phyloP scores from a whole-genome alignment of 2,888 invertebrate species.

The Ectemnius lituratus region DNA sequence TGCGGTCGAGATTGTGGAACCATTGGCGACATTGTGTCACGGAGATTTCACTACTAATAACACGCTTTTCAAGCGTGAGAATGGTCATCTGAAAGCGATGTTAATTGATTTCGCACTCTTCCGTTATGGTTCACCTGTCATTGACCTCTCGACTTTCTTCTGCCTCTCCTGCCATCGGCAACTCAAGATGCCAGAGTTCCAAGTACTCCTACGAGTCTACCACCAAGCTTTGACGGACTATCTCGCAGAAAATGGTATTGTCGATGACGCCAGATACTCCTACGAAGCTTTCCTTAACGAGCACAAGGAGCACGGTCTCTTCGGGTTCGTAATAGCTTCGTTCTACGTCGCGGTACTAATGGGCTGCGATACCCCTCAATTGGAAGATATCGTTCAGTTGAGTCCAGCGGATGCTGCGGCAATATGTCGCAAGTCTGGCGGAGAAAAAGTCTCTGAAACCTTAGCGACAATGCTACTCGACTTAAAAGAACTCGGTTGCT shows the following conservation, averaged over 20 bases:
- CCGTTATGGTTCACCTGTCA: slow-evolving; percentile 64
- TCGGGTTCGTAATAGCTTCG: slow-evolving; percentile 62
- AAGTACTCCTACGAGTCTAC: slow-evolving; percentile 61
- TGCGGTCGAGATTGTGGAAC: slow-evolving; percentile 56
- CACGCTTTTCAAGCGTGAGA: slow-evolving; percentile 56
- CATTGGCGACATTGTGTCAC: slow-evolving; percentile 69
- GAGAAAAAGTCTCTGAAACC: slow-evolving; percentile 59
- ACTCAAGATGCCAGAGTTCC: slow-evolving; percentile 44
- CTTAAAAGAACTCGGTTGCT: slow-evolving; percentile 60
- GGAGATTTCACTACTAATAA: slow-evolving; percentile 72
- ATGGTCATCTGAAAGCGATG: slow-evolving; percentile 39
- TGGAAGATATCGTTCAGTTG: not conserved
- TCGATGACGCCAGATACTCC: slow-evolving; percentile 59
- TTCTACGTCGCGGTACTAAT: slow-evolving; percentile 57
- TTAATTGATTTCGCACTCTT: slow-evolving; percentile 68
- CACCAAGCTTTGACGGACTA: slow-evolving; percentile 57
- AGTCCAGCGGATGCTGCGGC: not conserved
- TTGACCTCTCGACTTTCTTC: slow-evolving; percentile 69
- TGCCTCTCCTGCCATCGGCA: slow-evolving; percentile 54
- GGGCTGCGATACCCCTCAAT: not conserved
- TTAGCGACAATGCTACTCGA: slow-evolving; percentile 68
- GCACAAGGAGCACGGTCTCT: slow-evolving; percentile 59
- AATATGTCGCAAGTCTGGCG: slow-evolving; percentile 41
- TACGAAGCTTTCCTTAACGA: slow-evolving; percentile 62
- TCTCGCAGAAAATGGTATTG: slow-evolving; percentile 54